Evolutionary conservation across 2,888 invertebrate genomes (phyloP).

Genomic region (Torymus texanus): DNA sequence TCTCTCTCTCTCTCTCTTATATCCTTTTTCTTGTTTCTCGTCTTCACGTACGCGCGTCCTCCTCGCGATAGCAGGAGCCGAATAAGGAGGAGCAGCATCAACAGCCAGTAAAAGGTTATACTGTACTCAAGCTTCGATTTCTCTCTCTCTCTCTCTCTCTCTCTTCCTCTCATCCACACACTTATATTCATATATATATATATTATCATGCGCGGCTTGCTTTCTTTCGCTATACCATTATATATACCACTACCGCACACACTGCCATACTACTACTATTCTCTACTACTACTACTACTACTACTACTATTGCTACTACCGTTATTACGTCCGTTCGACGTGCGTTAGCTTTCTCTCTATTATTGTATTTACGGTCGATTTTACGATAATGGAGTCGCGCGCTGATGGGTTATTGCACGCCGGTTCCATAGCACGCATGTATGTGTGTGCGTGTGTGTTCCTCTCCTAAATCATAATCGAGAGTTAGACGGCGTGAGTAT

Average conservation of each 20-base stretch:
- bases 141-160: background rate
- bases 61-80: background rate
- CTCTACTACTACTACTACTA: too few species aligned
- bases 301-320: too few species aligned
- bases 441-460: background rate
- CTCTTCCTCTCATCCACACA: background rate
- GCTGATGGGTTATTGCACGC: background rate
- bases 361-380: constrained; percentile 33
- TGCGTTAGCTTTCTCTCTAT: background rate
- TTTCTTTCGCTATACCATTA: background rate
- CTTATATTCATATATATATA: background rate
- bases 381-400: constrained; percentile 30
- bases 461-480: constrained; percentile 9
- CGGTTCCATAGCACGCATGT: too few species aligned
- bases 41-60: background rate
- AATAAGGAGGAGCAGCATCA: background rate
- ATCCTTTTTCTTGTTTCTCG: background rate
- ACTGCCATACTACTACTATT: background rate
- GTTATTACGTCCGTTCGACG: background rate
- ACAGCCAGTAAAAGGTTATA: constrained; percentile 48
- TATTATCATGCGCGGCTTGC: background rate
- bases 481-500: background rate
- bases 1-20: constrained; percentile 1
- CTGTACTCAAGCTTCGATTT: constrained; percentile 21
- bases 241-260: background rate